Base-by-base conservation (phyloP, 2,888 invertebrate genomes). In the Adineta ricciae region DNA sequence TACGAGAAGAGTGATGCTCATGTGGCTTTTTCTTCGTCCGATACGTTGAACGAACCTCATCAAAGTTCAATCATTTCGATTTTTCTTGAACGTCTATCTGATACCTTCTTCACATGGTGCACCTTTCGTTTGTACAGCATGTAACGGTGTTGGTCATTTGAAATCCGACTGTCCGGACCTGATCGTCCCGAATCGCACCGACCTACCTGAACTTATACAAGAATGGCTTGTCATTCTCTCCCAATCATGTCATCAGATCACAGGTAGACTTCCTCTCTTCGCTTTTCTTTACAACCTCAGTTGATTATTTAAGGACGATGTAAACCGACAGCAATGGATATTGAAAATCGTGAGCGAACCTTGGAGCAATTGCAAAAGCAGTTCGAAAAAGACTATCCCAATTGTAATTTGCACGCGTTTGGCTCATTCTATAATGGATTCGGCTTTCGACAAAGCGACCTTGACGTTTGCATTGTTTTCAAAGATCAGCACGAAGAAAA, bases 351-450 rank as follows among this genome's bases (percentile, higher is more conserved):
- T 9, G 49, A 49, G 24, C n/a, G 46, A 24, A 36, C 84, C 1
- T 41, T 84, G 3, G 8, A 41, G 16, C 49, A 83, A 27, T 56
- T 86, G 5, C 24, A 64, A 41, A 46, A 7, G 9, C 38, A 84
- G 56, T 78, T 84, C 9, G 11, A 56, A 27, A 83, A 83, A 38
- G 50, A 54, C 16, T 86, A 84, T 83, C 86, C 89, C 88, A 91
- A 91, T 86, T 91, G 91, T 3, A 87, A 88, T 24, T 88, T 93
- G 21, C 88, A 90, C 64, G 88, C 93, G 84, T 93, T 93, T 90
- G 93, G 93, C 1, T 93, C 93, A 0, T 92, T 92, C 0, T 90
- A 90, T 87, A 93, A 93, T 89, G 93, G 93, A 7, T 93, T 93
- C 89, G 92, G 92, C 7, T 91, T 92, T 86, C 88, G 88, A 52